Percentiles rank a stretch among this genome's conserved stretches.
Conservation (phyloP, 2,113 vertebrate species). For the Rhodinocichla rosea region DNA sequence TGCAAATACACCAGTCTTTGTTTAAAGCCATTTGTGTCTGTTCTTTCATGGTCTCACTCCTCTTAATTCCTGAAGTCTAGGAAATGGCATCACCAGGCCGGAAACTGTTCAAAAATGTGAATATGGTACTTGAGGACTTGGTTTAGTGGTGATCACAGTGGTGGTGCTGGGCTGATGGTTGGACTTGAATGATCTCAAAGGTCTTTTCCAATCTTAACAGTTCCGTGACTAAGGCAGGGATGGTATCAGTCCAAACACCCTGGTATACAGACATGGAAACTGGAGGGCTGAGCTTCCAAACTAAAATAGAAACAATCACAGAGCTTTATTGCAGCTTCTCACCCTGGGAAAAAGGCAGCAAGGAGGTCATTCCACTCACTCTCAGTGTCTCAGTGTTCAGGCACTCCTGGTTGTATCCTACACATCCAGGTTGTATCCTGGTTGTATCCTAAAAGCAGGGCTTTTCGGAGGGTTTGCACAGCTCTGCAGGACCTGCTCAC, state of each 20-base stretch:
- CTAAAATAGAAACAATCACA: not conserved
- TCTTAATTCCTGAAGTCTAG: not conserved
- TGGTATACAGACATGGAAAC: accelerated
- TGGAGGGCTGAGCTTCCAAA: not conserved
- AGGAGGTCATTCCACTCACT: accelerated
- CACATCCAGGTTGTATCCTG: accelerated
- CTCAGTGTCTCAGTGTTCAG: accelerated
- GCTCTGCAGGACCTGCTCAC: not conserved
- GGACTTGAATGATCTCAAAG: not conserved
- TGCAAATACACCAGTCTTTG: conserved; percentile 64
- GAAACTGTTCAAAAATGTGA: not conserved
- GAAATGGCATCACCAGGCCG: not conserved
- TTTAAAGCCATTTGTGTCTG: conserved; percentile 44
- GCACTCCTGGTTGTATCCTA: accelerated
- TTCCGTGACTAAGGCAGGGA: not conserved
- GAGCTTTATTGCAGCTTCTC: not conserved
- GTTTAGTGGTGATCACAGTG: not conserved
- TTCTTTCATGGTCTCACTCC: not conserved
- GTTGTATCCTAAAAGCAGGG: accelerated
- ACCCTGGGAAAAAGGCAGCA: accelerated
- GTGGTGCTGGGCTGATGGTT: not conserved
- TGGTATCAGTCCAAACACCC: not conserved
- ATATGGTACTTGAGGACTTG: not conserved
- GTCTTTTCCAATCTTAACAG: not conserved
- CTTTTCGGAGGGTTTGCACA: too few relatives aligned